Evolutionary conservation across 2,797 vertebrate species (phyloP), one percentile per base, ranked within the genome.

Genomic region (Pteropus rufus): DNA sequence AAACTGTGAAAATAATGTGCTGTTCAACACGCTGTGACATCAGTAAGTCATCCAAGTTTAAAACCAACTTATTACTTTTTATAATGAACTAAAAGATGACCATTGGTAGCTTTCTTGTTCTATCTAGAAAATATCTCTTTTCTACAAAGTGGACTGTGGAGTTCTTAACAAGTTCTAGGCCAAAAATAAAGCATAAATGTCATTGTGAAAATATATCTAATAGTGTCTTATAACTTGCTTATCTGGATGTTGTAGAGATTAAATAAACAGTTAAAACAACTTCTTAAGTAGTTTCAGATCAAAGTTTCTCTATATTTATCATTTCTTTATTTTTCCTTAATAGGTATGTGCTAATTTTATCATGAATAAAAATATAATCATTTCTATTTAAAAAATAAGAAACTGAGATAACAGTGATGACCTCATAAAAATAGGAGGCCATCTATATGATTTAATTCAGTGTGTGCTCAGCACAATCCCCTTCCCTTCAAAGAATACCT

Each of bases 141-240:
- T 93, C 84, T 88, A 49, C 36, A 83, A 94, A 85, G 60, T 84
- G 60, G 69, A 82, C 2, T 94, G 26, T 34, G 36, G 65, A 67
- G 26, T 88, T 94, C 26, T 79, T 64, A 89, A 67, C 9, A 77
- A 70, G 44, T 70, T 67, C 12, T 44, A 89, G 19, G 26, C 41
- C 34, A 88, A 93, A 65, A 96, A 80, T 65, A 92, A 96, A 56
- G n/a, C n/a, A 60, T 46, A 69, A 93, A 75, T 34, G 62, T 70
- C 60, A 80, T 29, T 75, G 39, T 56, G 81, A 84, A 67, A 82
- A 56, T 46, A 46, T 19, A 64, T 34, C 70, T 39, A 89, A 92
- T 6, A 39, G 10, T 69, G 21, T 84, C 46, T 80, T 58, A 49
- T 91, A 91, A 92, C 24, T 58, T 34, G 87, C 39, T 62, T 70